Conservation (phyloP, 2,113 vertebrate genomes). For the Loxodonta africana region DNA sequence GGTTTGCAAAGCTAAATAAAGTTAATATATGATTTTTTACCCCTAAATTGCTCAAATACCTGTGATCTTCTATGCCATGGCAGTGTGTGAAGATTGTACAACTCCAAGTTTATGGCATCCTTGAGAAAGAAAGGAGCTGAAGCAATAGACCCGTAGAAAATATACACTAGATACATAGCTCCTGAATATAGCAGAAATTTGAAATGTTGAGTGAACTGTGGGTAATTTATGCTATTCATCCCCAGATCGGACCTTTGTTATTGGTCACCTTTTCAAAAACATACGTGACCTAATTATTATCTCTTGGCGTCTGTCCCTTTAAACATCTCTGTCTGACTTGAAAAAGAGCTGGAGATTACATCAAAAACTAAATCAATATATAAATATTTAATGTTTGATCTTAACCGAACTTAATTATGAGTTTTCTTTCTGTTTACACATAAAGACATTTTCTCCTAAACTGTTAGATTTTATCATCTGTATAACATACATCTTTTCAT, state of each 20-base stretch:
- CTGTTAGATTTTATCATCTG: slow-evolving; percentile 66
- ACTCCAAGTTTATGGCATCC: background rate
- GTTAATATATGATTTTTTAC: background rate
- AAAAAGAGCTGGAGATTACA: slow-evolving; percentile 6
- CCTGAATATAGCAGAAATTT: background rate
- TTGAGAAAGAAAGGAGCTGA: background rate
- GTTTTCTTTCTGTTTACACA: slow-evolving; percentile 62
- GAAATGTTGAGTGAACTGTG: background rate
- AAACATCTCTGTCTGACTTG: slow-evolving; percentile 33
- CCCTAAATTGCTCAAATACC: background rate
- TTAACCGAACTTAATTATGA: slow-evolving; percentile 61
- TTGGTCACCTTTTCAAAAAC: slow-evolving; percentile 14
- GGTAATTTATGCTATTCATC: background rate
- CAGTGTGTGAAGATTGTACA: background rate
- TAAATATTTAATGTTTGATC: slow-evolving; percentile 51
- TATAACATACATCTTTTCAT: slow-evolving; percentile 64
- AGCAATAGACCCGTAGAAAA: background rate
- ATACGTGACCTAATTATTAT: background rate
- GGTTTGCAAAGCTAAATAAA: slow-evolving; percentile 47
- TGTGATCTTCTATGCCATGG: background rate
- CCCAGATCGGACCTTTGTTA: background rate
- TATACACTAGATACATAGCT: background rate
- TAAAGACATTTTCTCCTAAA: slow-evolving; percentile 53
- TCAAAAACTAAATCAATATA: slow-evolving; percentile 47
- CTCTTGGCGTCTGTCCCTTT: background rate